A percentile compares a stretch with the other conserved stretches of the same genome.
These are phyloP conservation scores for Seira musarum DNA, from an alignment of 2,888 invertebrate species.

Conservation along the genomic window DNA sequence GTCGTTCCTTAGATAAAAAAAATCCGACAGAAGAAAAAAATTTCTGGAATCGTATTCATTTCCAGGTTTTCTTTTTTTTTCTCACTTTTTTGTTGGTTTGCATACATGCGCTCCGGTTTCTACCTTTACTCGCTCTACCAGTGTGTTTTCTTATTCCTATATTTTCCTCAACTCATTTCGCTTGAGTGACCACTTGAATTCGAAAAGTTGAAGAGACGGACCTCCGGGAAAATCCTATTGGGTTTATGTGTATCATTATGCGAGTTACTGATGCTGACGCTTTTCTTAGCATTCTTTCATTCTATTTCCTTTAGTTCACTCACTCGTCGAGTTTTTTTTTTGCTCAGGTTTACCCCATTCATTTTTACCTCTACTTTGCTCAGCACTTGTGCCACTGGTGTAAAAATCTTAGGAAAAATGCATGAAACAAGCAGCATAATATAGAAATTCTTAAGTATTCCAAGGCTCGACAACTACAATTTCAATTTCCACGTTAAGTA, in stretches of 20 bases:
- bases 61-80: conserved; percentile 13
- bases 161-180: conserved; percentile 50
- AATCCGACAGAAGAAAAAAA: conserved; percentile 33
- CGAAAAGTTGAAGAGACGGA: conserved; percentile 55
- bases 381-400: too few relatives aligned
- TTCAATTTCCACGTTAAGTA: conserved; percentile 47
- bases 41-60: conserved; percentile 44
- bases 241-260: conserved; percentile 22
- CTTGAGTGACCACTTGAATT: conserved; percentile 58
- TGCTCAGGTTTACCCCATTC: too few relatives aligned
- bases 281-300: too few relatives aligned
- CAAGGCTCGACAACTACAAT: conserved; percentile 33
- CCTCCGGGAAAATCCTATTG: conserved; percentile 50
- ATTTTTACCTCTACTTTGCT: too few relatives aligned
- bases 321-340: too few relatives aligned
- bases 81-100: conserved; percentile 18
- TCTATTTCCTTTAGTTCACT: too few relatives aligned
- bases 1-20: too few relatives aligned
- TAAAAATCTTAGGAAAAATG: too few relatives aligned
- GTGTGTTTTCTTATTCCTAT: conserved; percentile 30
- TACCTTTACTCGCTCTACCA: neutral
- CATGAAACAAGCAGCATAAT: too few relatives aligned
- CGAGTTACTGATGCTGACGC: neutral
- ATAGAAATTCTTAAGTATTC: too few relatives aligned
- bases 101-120: too few relatives aligned